A percentile compares a stretch with the other conserved stretches of the same genome.
phyloP scores from a whole-genome alignment of 1,140 invertebrate species.

The Meloidogyne floridensis region DNA sequence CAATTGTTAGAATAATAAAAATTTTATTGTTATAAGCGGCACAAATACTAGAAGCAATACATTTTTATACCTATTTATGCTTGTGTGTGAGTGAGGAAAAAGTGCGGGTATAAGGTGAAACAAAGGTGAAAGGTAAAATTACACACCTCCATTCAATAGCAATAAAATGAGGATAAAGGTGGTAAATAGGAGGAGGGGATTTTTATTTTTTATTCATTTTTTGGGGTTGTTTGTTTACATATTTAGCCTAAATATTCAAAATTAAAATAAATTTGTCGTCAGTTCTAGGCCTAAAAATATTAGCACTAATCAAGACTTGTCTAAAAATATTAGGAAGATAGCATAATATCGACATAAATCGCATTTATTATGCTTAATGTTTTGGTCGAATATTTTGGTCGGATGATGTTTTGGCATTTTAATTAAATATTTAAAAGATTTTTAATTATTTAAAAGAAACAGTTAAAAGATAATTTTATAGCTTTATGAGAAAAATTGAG shows the following conservation, averaged over 20 bases:
- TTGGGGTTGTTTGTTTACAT: too few species aligned
- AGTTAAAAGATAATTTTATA: not conserved
- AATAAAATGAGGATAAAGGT: not conserved
- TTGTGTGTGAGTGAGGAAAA: not conserved
- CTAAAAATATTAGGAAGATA: too few species aligned
- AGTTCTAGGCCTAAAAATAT: too few species aligned
- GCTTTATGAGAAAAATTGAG: conserved; percentile 7
- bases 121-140: conserved; percentile 4
- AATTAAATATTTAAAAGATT: too few species aligned
- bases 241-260: not conserved
- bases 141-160: not conserved
- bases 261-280: not conserved
- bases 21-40: conserved; percentile 6
- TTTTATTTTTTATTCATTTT: too few species aligned
- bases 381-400: too few species aligned
- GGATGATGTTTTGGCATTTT: too few species aligned
- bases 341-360: too few species aligned
- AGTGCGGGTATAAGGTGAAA: not conserved
- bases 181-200: not conserved
- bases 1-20: not conserved
- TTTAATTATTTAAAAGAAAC: too few species aligned
- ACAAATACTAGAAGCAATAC: not conserved
- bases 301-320: too few species aligned
- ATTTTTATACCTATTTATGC: too few species aligned
- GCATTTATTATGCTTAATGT: too few species aligned